These are phyloP conservation scores for Apodemus sylvaticus DNA, from an alignment of 2,113 vertebrate species.

Conservation along the genomic window DNA sequence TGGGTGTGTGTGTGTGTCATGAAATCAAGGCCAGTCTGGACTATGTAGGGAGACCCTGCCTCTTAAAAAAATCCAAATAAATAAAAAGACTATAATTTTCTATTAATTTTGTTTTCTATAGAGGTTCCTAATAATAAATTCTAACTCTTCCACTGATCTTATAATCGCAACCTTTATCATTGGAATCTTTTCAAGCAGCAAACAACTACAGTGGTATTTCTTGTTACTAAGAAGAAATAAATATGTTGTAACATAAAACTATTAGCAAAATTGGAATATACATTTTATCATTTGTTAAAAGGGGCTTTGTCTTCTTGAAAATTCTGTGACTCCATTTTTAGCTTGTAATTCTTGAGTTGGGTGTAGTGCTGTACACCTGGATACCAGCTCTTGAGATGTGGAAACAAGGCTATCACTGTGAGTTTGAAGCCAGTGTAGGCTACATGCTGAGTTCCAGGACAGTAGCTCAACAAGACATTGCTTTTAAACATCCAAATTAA, in stretches of 20 bases:
- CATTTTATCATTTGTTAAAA: neutral
- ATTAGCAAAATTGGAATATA: neutral
- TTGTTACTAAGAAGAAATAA: slow-evolving; percentile 18
- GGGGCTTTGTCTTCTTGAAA: neutral
- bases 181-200: neutral
- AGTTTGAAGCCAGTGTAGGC: too few relatives aligned
- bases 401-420: neutral
- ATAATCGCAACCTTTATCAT: neutral
- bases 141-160: neutral
- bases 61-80: neutral
- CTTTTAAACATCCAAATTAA: neutral
- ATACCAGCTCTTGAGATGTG: neutral
- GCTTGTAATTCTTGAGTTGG: neutral
- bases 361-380: neutral
- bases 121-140: slow-evolving; percentile 20
- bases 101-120: neutral
- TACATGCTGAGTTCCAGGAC: neutral
- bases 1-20: too few relatives aligned
- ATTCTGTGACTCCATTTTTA: neutral
- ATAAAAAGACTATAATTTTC: neutral
- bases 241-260: neutral
- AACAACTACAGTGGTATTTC: neutral
- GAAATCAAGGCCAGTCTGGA: neutral
- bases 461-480: neutral
- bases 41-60: neutral